phyloP scores from a whole-genome alignment of 2,797 vertebrate genomes.

The Acipenser transmontanus region DNA sequence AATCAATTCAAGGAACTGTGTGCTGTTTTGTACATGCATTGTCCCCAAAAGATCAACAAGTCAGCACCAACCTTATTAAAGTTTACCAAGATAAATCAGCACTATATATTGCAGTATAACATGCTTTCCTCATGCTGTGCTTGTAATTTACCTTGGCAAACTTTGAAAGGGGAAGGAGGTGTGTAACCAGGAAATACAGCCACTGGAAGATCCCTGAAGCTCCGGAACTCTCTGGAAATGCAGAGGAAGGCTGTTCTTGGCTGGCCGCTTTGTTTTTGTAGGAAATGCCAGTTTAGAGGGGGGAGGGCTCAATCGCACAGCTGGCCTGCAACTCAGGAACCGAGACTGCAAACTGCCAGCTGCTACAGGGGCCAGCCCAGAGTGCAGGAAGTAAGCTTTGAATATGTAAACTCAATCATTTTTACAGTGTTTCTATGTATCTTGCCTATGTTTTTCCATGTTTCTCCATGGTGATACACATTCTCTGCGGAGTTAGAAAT shows the following conservation, averaged over 20 bases:
- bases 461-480: no score
- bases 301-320: neutral
- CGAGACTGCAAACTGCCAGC: neutral
- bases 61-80: no score
- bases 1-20: no score
- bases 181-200: neutral
- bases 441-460: no score
- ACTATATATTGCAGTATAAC: no score
- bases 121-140: no score
- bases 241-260: neutral
- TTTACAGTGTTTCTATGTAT: no score
- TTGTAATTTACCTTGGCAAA: conserved; percentile 3
- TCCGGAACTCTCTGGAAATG: neutral
- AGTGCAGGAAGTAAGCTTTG: neutral
- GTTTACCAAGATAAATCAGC: no score
- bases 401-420: neutral
- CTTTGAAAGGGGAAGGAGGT: neutral
- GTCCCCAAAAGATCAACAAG: no score
- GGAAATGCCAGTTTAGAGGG: neutral
- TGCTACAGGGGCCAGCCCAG: neutral
- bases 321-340: neutral
- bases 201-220: neutral
- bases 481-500: no score
- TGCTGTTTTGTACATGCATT: no score
- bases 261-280: neutral